These are phyloP conservation scores for Hyperoplus lanceolatus DNA, from an alignment of 2,797 vertebrate genomes.

Conservation along the genomic window DNA sequence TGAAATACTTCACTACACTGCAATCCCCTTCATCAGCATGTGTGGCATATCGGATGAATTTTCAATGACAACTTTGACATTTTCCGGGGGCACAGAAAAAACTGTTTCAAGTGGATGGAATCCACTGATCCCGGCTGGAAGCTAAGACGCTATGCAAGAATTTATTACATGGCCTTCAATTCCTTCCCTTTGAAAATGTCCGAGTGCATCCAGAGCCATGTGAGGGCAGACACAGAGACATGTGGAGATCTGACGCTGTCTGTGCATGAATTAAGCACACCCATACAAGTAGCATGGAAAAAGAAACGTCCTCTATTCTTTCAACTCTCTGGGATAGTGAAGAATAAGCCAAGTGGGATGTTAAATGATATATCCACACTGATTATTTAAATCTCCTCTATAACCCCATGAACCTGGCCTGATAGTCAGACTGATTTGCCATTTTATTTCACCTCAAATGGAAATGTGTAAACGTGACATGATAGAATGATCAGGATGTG, in stretches of 20 bases:
- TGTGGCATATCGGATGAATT: conserved; percentile 73
- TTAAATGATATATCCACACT: neutral
- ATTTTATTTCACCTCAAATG: neutral
- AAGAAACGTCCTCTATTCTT: neutral
- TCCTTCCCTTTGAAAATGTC: conserved; percentile 50
- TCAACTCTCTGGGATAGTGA: neutral
- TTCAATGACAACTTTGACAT: conserved; percentile 78
- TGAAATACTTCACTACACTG: conserved; percentile 65
- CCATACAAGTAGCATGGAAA: conserved; percentile 9
- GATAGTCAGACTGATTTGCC: neutral
- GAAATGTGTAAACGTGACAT: neutral
- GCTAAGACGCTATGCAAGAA: conserved; percentile 53
- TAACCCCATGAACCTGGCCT: neutral
- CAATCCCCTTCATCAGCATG: conserved; percentile 75
- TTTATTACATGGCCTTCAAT: conserved; percentile 61
- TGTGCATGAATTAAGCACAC: conserved; percentile 12
- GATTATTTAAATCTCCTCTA: neutral
- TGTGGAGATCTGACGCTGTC: conserved; percentile 35
- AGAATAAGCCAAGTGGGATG: neutral
- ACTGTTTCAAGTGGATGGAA: conserved; percentile 63
- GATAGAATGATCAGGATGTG: neutral
- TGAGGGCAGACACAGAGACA: conserved; percentile 15
- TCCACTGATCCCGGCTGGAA: conserved; percentile 59
- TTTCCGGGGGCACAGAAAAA: conserved; percentile 62
- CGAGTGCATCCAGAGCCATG: conserved; percentile 42